phyloP scores from a whole-genome alignment of 2,113 vertebrate genomes.

The Hyaena hyaena region DNA sequence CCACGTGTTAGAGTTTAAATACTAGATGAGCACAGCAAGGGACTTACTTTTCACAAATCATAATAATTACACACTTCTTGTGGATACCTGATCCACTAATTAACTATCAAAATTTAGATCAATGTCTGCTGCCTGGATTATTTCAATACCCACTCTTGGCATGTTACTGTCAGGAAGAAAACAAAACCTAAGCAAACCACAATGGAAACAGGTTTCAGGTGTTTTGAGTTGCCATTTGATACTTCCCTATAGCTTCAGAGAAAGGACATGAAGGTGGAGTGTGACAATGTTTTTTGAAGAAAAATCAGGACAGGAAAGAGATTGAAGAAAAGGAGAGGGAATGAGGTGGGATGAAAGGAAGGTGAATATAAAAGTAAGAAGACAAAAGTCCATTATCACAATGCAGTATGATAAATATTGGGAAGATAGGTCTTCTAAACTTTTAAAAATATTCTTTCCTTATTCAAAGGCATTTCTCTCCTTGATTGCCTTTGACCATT shows the following conservation, averaged over 20 bases:
- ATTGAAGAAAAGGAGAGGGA: neutral
- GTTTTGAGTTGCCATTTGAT: neutral
- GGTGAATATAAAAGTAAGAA: neutral
- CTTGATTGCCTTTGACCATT: neutral
- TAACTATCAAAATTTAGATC: constrained; percentile 41
- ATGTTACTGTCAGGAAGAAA: neutral
- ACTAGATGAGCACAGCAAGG: neutral
- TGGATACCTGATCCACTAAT: constrained; percentile 2
- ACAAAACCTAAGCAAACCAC: neutral
- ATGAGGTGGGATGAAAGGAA: too few species aligned
- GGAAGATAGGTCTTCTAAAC: neutral
- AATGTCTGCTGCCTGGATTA: neutral
- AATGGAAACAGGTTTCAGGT: neutral
- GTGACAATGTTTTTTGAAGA: neutral
- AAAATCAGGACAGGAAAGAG: neutral
- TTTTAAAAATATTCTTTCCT: neutral
- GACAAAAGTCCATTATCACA: neutral
- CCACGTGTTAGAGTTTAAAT: neutral
- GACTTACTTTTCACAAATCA: neutral
- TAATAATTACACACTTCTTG: neutral
- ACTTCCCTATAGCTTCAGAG: neutral
- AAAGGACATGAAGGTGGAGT: neutral
- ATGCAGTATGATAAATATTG: neutral
- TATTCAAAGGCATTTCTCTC: neutral
- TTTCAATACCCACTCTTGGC: neutral